Conservation (phyloP, 2,113 vertebrate species). For the Heterochromis multidens region DNA sequence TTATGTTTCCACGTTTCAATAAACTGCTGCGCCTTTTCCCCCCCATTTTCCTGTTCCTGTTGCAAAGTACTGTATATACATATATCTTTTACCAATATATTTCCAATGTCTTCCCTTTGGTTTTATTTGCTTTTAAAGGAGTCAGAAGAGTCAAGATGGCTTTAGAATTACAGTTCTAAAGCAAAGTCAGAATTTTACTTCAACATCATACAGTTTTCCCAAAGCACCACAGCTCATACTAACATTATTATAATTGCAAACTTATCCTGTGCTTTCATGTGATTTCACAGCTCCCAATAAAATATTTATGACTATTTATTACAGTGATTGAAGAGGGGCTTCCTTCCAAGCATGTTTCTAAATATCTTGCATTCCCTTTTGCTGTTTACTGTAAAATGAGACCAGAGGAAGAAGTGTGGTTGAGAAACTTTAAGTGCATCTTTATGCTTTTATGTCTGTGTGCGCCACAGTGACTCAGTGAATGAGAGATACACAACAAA, state of each 20-base stretch:
- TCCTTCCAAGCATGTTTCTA: neutral
- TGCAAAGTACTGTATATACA: no score
- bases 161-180: no score
- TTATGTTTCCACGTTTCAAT: no score
- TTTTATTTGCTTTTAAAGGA: no score
- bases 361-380: neutral
- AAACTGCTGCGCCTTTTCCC: no score
- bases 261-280: neutral
- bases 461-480: neutral
- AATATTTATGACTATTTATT: neutral
- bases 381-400: neutral
- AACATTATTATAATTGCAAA: no score
- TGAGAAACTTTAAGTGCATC: neutral
- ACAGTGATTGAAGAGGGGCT: neutral
- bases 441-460: neutral
- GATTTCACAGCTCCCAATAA: neutral
- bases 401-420: neutral
- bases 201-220: neutral
- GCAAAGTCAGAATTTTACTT: no score
- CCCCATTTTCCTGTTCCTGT: no score
- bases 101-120: no score
- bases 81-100: no score
- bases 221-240: neutral
- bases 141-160: no score
- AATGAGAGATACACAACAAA: neutral